A percentile compares a stretch with the other conserved stretches of the same genome.
phyloP scores from a whole-genome alignment of 2,797 vertebrate species.

The Glossophaga mutica region DNA sequence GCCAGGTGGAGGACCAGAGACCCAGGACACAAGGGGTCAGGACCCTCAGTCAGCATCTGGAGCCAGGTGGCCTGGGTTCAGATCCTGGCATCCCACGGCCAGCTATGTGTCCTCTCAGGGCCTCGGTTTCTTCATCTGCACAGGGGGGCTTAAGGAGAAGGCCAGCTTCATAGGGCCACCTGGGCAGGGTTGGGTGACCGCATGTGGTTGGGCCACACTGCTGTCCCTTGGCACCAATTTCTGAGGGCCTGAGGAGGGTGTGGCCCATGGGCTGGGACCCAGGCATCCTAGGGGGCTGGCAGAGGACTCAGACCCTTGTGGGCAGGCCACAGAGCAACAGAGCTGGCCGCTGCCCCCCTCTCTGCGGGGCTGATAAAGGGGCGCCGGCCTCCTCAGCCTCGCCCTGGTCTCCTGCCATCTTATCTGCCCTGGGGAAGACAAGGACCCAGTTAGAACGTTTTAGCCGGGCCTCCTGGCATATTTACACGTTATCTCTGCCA shows the following conservation, averaged over 20 bases:
- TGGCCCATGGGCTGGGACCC: background rate
- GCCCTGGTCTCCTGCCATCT: conserved; percentile 82
- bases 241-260: background rate
- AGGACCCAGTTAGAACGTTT: conserved; percentile 82
- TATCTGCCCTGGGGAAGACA: conserved; percentile 82
- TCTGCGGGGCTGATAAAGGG: background rate
- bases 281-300: background rate
- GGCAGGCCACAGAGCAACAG: background rate
- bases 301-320: background rate
- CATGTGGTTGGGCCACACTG: background rate
- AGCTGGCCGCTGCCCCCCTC: background rate
- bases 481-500: conserved; percentile 84
- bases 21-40: background rate
- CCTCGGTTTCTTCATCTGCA: background rate
- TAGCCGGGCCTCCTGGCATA: conserved; percentile 79
- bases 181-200: background rate
- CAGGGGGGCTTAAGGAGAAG: background rate
- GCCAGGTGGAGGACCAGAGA: background rate
- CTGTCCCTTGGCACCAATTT: background rate
- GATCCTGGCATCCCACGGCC: background rate
- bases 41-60: background rate
- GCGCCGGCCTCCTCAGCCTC: conserved; percentile 13
- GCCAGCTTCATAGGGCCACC: fast-evolving
- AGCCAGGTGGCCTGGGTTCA: background rate
- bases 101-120: fast-evolving